phyloP scores from a whole-genome alignment of 2,113 vertebrate genomes.

The Protomyctophum bolini region DNA sequence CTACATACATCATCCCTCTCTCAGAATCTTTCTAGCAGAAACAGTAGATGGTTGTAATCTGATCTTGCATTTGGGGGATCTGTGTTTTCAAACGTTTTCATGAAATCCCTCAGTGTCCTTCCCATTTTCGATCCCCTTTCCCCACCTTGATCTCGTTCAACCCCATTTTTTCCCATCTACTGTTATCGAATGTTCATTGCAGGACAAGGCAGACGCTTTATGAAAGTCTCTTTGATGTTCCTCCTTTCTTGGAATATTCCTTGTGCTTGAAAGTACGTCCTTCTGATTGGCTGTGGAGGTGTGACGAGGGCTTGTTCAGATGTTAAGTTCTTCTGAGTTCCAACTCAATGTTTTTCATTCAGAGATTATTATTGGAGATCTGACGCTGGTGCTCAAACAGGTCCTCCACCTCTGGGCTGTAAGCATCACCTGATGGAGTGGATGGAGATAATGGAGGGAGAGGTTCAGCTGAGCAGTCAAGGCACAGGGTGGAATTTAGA shows the following conservation, averaged over 20 bases:
- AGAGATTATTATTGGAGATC: slow-evolving; percentile 92
- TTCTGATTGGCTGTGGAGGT: slow-evolving; percentile 44
- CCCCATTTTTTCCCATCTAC: slow-evolving; percentile 19
- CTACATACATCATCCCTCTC: slow-evolving; percentile 15
- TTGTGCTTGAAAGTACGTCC: slow-evolving; percentile 44
- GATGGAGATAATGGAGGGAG: neutral
- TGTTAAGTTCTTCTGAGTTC: slow-evolving; percentile 44
- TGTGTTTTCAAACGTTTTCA: slow-evolving; percentile 27
- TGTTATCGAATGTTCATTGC: slow-evolving; percentile 16
- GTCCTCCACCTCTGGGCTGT: slow-evolving; percentile 81
- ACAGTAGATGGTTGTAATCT: slow-evolving; percentile 22
- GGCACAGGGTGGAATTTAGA: too few species aligned
- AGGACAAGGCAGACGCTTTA: neutral
- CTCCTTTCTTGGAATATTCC: slow-evolving; percentile 3
- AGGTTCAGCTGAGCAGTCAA: neutral
- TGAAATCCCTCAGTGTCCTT: slow-evolving; percentile 8
- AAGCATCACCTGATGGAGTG: slow-evolving; percentile 83
- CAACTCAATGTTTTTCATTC: slow-evolving; percentile 56
- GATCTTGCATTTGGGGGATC: slow-evolving; percentile 21
- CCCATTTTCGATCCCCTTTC: neutral
- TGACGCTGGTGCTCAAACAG: slow-evolving; percentile 87
- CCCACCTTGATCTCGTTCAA: neutral
- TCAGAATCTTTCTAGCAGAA: slow-evolving; percentile 31
- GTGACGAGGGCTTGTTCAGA: slow-evolving; percentile 53
- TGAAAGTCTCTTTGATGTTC: neutral